phyloP scores from a whole-genome alignment of 2,113 vertebrate species.

The Zapornia atra region DNA sequence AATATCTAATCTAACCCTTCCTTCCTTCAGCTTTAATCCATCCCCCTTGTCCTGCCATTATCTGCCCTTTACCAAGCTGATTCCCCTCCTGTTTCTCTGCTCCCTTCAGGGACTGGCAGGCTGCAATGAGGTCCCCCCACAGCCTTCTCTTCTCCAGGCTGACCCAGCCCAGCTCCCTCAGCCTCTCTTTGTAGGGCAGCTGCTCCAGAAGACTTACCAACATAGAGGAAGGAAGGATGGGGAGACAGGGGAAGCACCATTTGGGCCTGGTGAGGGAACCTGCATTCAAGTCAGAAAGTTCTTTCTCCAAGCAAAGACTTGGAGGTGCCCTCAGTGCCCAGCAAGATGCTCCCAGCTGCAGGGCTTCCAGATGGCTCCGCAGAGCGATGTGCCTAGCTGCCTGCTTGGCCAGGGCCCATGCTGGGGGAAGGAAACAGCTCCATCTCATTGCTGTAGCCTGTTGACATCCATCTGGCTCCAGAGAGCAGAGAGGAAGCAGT shows the following conservation, averaged over 20 bases:
- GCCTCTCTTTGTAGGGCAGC: too few relatives aligned
- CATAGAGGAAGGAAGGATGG: not conserved
- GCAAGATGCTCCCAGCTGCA: accelerated
- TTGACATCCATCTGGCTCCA: not conserved
- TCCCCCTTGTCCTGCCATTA: too few relatives aligned
- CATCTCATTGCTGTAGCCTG: not conserved
- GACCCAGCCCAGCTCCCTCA: too few relatives aligned
- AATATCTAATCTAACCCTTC: too few relatives aligned
- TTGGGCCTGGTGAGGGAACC: not conserved
- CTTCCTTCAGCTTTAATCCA: too few relatives aligned
- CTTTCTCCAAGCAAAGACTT: not conserved
- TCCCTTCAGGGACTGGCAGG: too few relatives aligned
- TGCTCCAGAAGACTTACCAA: conserved; percentile 10
- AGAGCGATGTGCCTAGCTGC: not conserved
- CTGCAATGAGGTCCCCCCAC: too few relatives aligned
- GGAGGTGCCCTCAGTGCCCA: accelerated
- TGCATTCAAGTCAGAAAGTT: accelerated
- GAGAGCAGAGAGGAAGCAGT: not conserved
- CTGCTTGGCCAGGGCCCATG: not conserved
- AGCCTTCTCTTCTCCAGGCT: too few relatives aligned
- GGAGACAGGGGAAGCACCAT: not conserved
- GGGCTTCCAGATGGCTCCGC: not conserved
- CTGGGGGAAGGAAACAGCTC: not conserved
- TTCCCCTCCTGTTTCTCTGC: too few relatives aligned
- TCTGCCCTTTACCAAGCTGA: too few relatives aligned